phyloP scores from a whole-genome alignment of 1,140 invertebrate species.

The Nautilus pompilius region DNA sequence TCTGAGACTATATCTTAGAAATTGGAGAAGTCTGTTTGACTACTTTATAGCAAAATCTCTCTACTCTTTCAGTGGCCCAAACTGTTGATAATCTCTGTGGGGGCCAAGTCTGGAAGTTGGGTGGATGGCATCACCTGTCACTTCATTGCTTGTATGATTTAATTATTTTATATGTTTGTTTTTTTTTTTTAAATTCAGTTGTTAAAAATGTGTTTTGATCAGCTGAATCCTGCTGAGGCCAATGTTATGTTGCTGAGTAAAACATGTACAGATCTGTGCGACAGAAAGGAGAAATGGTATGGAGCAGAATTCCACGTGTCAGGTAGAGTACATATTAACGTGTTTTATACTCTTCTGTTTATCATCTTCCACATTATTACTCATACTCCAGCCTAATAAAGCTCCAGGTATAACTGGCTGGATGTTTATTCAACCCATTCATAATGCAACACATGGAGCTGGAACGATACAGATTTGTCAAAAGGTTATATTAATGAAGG shows the following conservation, averaged over 20 bases:
- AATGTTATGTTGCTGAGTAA: constrained; percentile 47
- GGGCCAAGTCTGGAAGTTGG: neutral
- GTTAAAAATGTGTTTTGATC: constrained; percentile 34
- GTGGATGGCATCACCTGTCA: neutral
- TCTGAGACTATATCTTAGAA: too few relatives aligned
- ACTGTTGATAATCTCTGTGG: constrained; percentile 1
- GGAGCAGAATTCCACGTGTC: constrained; percentile 30
- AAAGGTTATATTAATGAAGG: too few relatives aligned
- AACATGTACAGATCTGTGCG: constrained; percentile 20
- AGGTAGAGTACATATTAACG: too few relatives aligned
- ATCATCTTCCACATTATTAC: too few relatives aligned
- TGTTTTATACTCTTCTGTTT: too few relatives aligned
- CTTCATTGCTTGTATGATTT: neutral
- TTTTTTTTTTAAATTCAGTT: constrained; percentile 23
- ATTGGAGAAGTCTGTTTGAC: too few relatives aligned
- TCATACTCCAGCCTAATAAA: too few relatives aligned
- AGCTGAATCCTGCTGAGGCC: constrained; percentile 34
- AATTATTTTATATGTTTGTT: constrained; percentile 5
- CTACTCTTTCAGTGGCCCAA: neutral
- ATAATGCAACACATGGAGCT: too few relatives aligned
- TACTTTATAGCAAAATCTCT: too few relatives aligned
- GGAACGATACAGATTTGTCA: too few relatives aligned
- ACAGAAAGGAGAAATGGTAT: constrained; percentile 44
- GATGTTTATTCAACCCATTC: too few relatives aligned
- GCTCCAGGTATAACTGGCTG: too few relatives aligned